Conservation (phyloP, 2,113 vertebrate species). For the Colius striatus region DNA sequence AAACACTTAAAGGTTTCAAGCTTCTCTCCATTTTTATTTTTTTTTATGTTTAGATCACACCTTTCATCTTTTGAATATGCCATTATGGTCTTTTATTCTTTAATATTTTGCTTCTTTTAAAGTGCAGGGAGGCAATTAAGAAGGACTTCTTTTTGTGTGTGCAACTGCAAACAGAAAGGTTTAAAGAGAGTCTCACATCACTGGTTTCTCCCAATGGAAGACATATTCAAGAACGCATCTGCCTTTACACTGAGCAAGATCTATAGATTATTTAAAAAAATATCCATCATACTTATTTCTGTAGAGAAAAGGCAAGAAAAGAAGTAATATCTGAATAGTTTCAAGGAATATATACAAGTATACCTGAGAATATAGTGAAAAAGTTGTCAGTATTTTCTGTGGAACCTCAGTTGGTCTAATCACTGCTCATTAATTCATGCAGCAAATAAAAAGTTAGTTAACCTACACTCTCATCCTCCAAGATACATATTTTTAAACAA, state of each 20-base stretch:
- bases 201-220: neutral
- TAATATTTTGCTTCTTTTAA: conserved; percentile 11
- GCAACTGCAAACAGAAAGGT: neutral
- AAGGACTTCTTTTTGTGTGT: neutral
- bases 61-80: conserved; percentile 2
- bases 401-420: neutral
- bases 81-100: conserved; percentile 15
- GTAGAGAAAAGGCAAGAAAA: neutral
- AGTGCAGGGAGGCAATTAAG: conserved; percentile 18
- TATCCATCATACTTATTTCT: neutral
- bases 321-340: neutral
- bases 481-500: neutral
- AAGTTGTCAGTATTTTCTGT: neutral
- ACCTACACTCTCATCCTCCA: neutral
- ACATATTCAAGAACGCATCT: neutral
- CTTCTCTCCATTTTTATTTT: neutral
- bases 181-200: neutral
- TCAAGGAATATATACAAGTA: neutral
- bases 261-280: neutral
- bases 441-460: neutral
- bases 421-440: neutral
- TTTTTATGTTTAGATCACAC: neutral
- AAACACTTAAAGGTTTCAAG: conserved; percentile 9
- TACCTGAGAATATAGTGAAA: neutral
- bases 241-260: neutral